phyloP scores from a whole-genome alignment of 2,797 vertebrate genomes.

The Coregonus sp. region DNA sequence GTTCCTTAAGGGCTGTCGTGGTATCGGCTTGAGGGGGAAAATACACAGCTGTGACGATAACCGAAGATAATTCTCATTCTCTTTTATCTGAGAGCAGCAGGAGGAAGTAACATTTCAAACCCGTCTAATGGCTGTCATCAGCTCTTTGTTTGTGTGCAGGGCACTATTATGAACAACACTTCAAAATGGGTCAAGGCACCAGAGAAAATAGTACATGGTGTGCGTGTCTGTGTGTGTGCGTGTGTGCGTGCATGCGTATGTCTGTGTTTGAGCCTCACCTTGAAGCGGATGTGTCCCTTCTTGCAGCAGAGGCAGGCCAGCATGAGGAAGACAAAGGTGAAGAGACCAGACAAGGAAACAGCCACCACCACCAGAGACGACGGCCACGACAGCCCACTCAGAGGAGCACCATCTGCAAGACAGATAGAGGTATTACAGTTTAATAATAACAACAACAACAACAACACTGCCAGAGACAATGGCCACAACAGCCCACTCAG shows the following conservation, averaged over 20 bases:
- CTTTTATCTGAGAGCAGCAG: background rate
- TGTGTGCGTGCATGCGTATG: background rate
- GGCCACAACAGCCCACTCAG: conserved; percentile 94
- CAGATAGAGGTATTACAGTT: background rate
- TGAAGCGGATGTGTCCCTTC: conserved; percentile 94
- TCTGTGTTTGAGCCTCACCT: conserved; percentile 73
- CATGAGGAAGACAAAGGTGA: conserved; percentile 96
- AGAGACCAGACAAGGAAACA: conserved; percentile 92
- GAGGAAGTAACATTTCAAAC: background rate
- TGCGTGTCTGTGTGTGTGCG: background rate
- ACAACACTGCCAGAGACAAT: conserved; percentile 84
- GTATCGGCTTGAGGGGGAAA: too few species aligned
- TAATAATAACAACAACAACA: background rate
- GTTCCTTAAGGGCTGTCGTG: too few species aligned
- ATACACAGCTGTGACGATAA: too few species aligned
- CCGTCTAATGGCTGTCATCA: background rate
- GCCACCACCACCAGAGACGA: conserved; percentile 91
- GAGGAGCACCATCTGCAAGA: conserved; percentile 82
- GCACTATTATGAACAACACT: background rate
- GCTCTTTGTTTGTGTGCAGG: background rate
- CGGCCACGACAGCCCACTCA: conserved; percentile 93
- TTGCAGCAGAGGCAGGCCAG: conserved; percentile 97
- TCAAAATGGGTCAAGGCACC: background rate
- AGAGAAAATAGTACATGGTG: background rate
- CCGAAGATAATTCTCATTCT: too few species aligned